Evolutionary conservation across 2,888 invertebrate genomes (phyloP).

Genomic region (Harmothoe impar): DNA sequence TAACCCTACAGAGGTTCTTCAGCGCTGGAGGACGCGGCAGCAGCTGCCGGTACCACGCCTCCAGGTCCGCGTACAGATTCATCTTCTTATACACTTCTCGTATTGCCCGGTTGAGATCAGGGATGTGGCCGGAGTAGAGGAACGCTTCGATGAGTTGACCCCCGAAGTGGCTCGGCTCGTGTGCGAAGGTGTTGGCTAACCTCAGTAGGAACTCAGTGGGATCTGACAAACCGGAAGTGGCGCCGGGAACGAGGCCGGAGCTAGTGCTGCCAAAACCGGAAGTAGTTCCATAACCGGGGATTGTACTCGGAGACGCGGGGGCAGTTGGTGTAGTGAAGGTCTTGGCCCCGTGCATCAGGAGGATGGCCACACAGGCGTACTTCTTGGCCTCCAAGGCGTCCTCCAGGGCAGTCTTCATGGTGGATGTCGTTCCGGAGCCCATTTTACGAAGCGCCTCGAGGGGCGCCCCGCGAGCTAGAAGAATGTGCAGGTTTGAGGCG

Average conservation of each 20-base stretch:
- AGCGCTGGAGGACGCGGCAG: not conserved
- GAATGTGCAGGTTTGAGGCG: slow-evolving; percentile 18
- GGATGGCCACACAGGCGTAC: slow-evolving; percentile 30
- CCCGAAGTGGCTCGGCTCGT: slow-evolving; percentile 14
- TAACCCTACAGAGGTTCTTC: not conserved
- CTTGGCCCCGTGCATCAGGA: slow-evolving; percentile 38
- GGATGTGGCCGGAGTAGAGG: slow-evolving; percentile 33
- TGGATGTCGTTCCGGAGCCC: not conserved
- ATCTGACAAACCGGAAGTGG: not conserved
- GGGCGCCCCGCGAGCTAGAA: not conserved
- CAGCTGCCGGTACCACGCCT: slow-evolving; percentile 36
- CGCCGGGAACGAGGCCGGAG: not conserved
- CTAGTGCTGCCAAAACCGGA: not conserved
- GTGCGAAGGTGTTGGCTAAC: slow-evolving; percentile 12
- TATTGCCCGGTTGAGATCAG: not conserved
- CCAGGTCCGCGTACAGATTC: slow-evolving; percentile 35
- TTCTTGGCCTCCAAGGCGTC: slow-evolving; percentile 43
- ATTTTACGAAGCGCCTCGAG: not conserved
- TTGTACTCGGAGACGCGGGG: not conserved
- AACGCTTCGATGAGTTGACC: slow-evolving; percentile 41
- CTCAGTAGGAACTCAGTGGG: not conserved
- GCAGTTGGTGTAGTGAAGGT: not conserved
- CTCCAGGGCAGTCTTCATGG: not conserved
- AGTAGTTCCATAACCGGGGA: not conserved
- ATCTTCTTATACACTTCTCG: not conserved